phyloP scores from a whole-genome alignment of 2,888 invertebrate species.

The Aphodius granarius region DNA sequence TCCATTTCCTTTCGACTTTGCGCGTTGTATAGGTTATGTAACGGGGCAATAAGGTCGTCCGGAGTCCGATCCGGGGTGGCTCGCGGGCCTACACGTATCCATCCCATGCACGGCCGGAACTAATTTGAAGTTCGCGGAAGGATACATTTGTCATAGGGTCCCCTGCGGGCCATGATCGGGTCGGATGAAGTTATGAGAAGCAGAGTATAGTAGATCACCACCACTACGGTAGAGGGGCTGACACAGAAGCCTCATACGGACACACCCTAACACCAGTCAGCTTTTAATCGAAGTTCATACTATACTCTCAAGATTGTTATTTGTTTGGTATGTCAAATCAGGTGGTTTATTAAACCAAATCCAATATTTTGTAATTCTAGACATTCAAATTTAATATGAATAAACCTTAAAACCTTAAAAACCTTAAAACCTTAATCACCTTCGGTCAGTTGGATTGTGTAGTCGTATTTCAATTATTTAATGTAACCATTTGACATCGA shows the following conservation, averaged over 20 bases:
- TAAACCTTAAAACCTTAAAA: too few relatives aligned
- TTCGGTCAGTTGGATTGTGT: too few relatives aligned
- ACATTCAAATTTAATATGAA: too few relatives aligned
- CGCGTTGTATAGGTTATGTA: conserved; percentile 51
- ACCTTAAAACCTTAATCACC: too few relatives aligned
- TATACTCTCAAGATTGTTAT: not conserved
- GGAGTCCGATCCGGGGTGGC: conserved; percentile 26
- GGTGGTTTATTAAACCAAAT: too few relatives aligned
- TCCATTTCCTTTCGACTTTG: conserved; percentile 38
- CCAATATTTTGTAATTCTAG: too few relatives aligned
- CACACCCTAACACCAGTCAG: conserved; percentile 8
- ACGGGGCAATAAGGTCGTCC: conserved; percentile 43
- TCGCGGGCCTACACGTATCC: conserved; percentile 38
- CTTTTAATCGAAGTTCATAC: not conserved
- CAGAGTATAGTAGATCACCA: conserved; percentile 57
- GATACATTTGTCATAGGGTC: conserved; percentile 57
- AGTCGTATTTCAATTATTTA: too few relatives aligned
- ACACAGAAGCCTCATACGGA: not conserved
- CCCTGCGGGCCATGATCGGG: conserved; percentile 56
- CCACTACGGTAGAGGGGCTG: conserved; percentile 34
- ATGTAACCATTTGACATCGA: not conserved
- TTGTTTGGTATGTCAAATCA: too few relatives aligned
- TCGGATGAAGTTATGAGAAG: conserved; percentile 57
- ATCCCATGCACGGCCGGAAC: conserved; percentile 51
- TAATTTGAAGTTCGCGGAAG: conserved; percentile 58